phyloP scores from a whole-genome alignment of 2,888 invertebrate species.

The Metallyticus violacea region DNA sequence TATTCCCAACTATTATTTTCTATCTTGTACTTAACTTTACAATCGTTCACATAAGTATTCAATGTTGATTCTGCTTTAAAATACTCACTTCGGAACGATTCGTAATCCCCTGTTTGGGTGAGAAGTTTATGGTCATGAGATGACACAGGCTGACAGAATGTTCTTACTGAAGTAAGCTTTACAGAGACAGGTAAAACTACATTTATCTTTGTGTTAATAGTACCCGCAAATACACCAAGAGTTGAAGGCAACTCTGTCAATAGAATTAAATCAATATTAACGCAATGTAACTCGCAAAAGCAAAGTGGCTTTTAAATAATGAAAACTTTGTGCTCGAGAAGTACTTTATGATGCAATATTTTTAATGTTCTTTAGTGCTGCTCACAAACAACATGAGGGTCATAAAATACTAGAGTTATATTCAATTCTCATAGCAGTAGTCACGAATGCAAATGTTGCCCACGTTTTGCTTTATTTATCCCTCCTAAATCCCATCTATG shows the following conservation, averaged over 20 bases:
- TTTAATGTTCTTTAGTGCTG: background rate
- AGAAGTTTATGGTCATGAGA: background rate
- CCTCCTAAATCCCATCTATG: no score
- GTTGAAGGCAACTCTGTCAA: background rate
- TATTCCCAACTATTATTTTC: no score
- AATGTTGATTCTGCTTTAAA: no score
- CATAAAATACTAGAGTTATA: background rate
- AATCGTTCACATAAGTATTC: no score
- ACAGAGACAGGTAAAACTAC: background rate
- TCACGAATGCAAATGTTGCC: background rate
- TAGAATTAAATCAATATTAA: background rate
- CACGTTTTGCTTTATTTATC: no score
- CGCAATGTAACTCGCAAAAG: background rate
- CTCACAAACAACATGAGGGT: background rate
- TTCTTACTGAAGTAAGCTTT: background rate
- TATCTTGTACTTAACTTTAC: no score
- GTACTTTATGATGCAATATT: background rate
- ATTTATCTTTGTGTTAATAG: background rate
- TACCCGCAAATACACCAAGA: background rate
- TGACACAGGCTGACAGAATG: background rate
- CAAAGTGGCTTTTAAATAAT: background rate
- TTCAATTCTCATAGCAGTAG: background rate
- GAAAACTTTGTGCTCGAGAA: background rate
- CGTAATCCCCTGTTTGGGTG: no score
- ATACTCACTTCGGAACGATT: no score